Base-by-base conservation (phyloP, 2,797 vertebrate genomes). In the Smutsia gigantea region DNA sequence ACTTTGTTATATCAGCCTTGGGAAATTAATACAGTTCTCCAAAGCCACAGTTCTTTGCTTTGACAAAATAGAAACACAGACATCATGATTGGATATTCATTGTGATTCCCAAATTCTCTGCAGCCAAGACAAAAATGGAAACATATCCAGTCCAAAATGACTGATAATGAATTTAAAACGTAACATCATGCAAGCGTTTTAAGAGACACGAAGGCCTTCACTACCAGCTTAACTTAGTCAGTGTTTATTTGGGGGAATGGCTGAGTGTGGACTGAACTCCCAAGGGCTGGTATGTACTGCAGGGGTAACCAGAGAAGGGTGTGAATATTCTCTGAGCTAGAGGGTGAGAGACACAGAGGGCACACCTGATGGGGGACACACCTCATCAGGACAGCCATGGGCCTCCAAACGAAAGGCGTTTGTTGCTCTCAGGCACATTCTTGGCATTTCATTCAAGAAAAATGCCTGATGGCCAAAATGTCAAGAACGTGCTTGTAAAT, bases 351-450 rank as follows among this genome's bases (percentile, higher is more conserved):
- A 3, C 5, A 12, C 0, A 0, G 23, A 83, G 27, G 64, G 23
- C 9, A 18, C 17, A 46, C 63, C 25, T 37, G 18, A 46, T 2
- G 17, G 2, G 6, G 9, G 59, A 27, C 12, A 49, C 74, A 68
- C 37, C 25, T 49, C 4, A 13, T 39, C 39, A 25, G 17, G 59
- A 74, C 21, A 2, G 51, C 84, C 42, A 27, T 13, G 39, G 46
- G n/a, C 69, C 81, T 88, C 81, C 27, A n/a, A 23, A 37, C 0
- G 17, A 68, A 53, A 98, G 84, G 17, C 19, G 84, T 75, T 68
- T 34, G 23, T 25, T 94, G 49, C 87, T 96, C 79, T 96, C 82
- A 96, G 90, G 87, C 85, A 97, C 83, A 94, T 98, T 97, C 94
- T 94, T 97, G 66, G 93, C 55, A 90, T 97, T 95, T 97, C 53